phyloP scores from a whole-genome alignment of 2,113 vertebrate species.

The Mystacornis crossleyi region DNA sequence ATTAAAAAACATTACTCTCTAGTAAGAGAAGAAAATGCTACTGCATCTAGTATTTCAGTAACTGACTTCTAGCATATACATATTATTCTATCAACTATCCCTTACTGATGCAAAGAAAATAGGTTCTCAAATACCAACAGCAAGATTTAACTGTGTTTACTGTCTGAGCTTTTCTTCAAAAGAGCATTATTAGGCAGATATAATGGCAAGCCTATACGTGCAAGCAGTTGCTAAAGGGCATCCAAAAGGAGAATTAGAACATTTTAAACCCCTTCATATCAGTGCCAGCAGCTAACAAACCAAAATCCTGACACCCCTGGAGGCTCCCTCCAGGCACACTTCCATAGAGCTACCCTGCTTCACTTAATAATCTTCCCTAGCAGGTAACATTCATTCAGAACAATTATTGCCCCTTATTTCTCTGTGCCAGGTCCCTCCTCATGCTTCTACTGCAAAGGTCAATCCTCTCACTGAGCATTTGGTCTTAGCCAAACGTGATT shows the following conservation, averaged over 20 bases:
- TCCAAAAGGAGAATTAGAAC: background rate
- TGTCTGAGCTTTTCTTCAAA: background rate
- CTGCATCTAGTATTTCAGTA: background rate
- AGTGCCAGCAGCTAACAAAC: conserved; percentile 4
- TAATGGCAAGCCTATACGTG: background rate
- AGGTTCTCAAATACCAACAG: background rate
- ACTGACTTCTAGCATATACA: background rate
- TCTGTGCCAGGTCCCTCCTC: background rate
- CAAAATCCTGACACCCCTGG: background rate
- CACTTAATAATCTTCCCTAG: background rate
- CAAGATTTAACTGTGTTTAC: background rate
- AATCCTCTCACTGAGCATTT: background rate
- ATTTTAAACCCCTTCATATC: background rate
- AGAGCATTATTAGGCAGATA: background rate
- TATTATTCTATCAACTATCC: background rate
- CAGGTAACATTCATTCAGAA: conserved; percentile 4
- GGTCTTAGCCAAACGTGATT: background rate
- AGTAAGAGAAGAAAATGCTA: background rate
- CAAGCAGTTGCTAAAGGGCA: background rate
- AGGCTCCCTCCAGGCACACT: background rate
- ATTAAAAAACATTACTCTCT: background rate
- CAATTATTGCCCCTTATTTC: background rate
- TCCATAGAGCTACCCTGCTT: background rate
- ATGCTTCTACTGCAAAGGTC: background rate
- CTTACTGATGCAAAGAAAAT: background rate